These are phyloP conservation scores for Mixornis gularis DNA, from an alignment of 2,113 vertebrate genomes.

Conservation along the genomic window DNA sequence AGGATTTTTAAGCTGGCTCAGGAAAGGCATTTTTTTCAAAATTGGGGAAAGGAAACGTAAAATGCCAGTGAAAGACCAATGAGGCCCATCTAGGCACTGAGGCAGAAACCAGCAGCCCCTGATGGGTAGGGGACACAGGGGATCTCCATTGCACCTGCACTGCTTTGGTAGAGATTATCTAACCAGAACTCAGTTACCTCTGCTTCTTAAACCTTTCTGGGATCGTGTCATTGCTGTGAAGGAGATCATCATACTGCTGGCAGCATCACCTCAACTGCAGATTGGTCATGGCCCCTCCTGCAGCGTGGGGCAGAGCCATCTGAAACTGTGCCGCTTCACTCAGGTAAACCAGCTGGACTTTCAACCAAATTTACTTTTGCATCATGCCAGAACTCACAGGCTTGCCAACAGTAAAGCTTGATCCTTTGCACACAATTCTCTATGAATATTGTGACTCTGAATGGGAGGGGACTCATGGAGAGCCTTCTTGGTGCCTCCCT, in stretches of 20 bases:
- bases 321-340: fast-evolving
- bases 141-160: not conserved
- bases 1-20: slow-evolving; percentile 27
- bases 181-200: not conserved
- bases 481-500: not conserved
- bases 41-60: slow-evolving; percentile 36
- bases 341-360: not conserved
- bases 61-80: not conserved
- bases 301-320: not conserved
- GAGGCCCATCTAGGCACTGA: not conserved
- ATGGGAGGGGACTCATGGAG: not conserved
- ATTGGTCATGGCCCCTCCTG: not conserved
- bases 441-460: not conserved
- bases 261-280: not conserved
- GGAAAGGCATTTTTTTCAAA: slow-evolving; percentile 30
- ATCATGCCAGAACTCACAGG: not conserved
- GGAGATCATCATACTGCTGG: not conserved
- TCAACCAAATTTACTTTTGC: not conserved
- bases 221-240: not conserved
- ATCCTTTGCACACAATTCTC: not conserved
- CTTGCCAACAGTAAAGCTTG: not conserved
- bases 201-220: not conserved
- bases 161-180: not conserved
- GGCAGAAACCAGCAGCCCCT: fast-evolving
- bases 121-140: fast-evolving